Percentiles rank a stretch among this genome's conserved stretches.
These are phyloP conservation scores for Branchinecta lynchi DNA, from an alignment of 1,140 invertebrate genomes.

Conservation along the genomic window DNA sequence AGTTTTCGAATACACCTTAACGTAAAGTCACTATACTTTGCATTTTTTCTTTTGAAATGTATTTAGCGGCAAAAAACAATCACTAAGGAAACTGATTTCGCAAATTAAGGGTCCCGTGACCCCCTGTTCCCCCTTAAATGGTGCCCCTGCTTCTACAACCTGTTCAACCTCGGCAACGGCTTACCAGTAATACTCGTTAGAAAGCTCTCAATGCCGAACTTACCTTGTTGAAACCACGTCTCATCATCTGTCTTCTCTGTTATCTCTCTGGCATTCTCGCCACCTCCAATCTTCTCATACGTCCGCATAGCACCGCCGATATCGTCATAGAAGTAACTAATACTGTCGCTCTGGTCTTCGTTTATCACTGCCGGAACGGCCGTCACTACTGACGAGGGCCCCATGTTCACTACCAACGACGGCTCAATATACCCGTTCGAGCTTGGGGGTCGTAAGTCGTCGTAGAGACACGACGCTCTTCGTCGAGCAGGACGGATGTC, in stretches of 20 bases:
- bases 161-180: too few relatives aligned
- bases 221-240: background rate
- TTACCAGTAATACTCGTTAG: too few relatives aligned
- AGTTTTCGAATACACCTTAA: too few relatives aligned
- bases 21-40: too few relatives aligned
- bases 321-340: conserved; percentile 26
- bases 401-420: background rate
- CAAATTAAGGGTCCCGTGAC: too few relatives aligned
- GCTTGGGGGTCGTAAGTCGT: conserved; percentile 20
- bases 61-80: too few relatives aligned
- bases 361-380: conserved; percentile 24
- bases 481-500: conserved; percentile 22
- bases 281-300: conserved; percentile 2
- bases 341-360: conserved; percentile 25
- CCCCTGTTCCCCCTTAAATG: too few relatives aligned
- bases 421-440: conserved; percentile 20
- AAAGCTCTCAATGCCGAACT: too few relatives aligned
- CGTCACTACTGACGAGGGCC: conserved; percentile 19
- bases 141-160: too few relatives aligned
- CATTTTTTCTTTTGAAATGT: too few relatives aligned
- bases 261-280: background rate
- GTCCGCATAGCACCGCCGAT: conserved; percentile 23
- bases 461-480: conserved; percentile 24
- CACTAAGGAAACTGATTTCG: too few relatives aligned
- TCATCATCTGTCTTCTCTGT: conserved; percentile 2